Conservation (phyloP, 1,140 invertebrate species). For the Drosophila kepulauana region DNA sequence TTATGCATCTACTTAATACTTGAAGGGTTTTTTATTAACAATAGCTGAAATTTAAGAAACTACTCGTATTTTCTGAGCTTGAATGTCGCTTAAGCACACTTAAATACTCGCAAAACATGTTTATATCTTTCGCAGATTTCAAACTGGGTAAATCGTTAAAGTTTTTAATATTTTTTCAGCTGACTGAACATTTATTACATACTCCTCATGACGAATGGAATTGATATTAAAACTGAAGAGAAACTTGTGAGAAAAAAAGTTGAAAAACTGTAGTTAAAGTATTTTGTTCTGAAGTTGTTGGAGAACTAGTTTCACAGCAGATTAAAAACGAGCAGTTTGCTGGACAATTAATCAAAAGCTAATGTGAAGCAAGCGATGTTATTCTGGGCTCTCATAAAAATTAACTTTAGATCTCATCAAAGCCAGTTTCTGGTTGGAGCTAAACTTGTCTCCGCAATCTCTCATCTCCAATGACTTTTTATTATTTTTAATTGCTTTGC, state of each 20-base stretch:
- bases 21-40: no score
- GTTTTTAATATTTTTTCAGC: not conserved
- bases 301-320: conserved; percentile 12
- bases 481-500: conserved; percentile 45
- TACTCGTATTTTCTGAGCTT: not conserved
- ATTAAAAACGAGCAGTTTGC: conserved; percentile 16
- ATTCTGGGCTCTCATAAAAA: conserved; percentile 14
- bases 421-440: conserved; percentile 12
- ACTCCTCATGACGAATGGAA: not conserved
- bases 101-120: not conserved
- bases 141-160: not conserved
- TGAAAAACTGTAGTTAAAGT: not conserved
- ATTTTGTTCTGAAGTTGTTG: conserved; percentile 5
- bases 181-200: not conserved
- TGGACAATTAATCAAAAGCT: conserved; percentile 3
- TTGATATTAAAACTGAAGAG: not conserved
- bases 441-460: conserved; percentile 18
- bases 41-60: not conserved
- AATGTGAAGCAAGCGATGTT: conserved; percentile 27
- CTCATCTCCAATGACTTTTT: conserved; percentile 10
- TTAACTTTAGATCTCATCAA: conserved; percentile 16
- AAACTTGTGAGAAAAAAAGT: not conserved
- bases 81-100: not conserved
- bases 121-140: not conserved
- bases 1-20: no score